These are phyloP conservation scores for Aphyosemion australe DNA, from an alignment of 2,113 vertebrate species.

Conservation along the genomic window DNA sequence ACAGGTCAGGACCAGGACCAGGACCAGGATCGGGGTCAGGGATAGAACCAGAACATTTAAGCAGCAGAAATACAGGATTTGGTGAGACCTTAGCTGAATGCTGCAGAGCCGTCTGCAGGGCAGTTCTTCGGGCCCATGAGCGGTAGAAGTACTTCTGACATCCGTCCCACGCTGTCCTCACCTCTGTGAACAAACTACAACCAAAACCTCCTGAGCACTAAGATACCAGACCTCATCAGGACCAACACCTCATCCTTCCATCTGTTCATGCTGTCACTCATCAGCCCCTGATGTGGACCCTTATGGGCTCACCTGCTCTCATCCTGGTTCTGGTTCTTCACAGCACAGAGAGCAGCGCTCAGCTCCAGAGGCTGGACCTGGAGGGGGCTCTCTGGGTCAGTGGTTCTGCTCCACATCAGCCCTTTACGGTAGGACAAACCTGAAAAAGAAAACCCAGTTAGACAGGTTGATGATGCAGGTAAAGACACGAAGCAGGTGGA, in stretches of 20 bases:
- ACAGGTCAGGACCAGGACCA: too few species aligned
- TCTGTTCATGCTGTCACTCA: too few species aligned
- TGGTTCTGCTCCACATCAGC: constrained; percentile 84
- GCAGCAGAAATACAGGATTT: neutral
- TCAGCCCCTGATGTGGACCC: too few species aligned
- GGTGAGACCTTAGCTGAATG: constrained; percentile 86
- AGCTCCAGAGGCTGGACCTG: constrained; percentile 87
- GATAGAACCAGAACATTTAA: too few species aligned
- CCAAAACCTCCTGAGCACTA: too few species aligned
- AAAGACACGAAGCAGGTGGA: neutral
- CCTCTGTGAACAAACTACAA: constrained; percentile 86
- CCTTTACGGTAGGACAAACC: constrained; percentile 95
- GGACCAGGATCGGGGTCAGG: too few species aligned
- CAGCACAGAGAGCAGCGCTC: constrained; percentile 72
- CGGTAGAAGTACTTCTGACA: constrained; percentile 97
- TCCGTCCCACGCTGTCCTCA: constrained; percentile 87
- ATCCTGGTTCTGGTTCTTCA: constrained; percentile 55
- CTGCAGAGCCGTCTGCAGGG: constrained; percentile 81
- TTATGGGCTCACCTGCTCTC: constrained; percentile 77
- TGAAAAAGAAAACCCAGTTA: constrained; percentile 37
- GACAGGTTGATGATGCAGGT: neutral
- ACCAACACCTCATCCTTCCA: too few species aligned
- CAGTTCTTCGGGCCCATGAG: constrained; percentile 86
- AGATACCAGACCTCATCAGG: too few species aligned
- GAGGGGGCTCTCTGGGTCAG: constrained; percentile 79